These are phyloP conservation scores for Notocelia uddmanniana DNA, from an alignment of 2,888 invertebrate species.

Conservation along the genomic window DNA sequence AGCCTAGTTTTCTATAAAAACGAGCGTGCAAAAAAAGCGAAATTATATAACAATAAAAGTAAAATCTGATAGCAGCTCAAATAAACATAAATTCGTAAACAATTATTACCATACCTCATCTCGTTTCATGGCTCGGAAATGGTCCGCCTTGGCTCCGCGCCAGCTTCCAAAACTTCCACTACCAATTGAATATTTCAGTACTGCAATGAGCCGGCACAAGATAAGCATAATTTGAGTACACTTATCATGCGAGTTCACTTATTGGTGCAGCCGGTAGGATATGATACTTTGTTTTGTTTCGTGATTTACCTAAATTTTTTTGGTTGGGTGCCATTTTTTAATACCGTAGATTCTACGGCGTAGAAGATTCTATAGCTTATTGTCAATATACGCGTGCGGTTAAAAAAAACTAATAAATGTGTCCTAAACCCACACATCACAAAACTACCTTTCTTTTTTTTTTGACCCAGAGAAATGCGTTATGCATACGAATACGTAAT, in stretches of 20 bases:
- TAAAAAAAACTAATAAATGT: too few relatives aligned
- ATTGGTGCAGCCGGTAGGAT: conserved; percentile 13
- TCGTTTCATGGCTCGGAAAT: conserved; percentile 18
- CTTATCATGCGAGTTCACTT: neutral
- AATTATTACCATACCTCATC: conserved; percentile 17
- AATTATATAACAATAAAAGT: neutral
- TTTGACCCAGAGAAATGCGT: too few relatives aligned
- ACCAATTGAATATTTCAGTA: conserved; percentile 36
- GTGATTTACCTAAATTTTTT: neutral
- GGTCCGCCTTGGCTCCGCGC: neutral
- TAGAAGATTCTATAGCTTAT: too few relatives aligned
- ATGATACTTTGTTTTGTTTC: neutral
- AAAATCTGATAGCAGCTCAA: neutral
- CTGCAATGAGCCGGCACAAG: conserved; percentile 26
- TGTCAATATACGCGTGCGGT: too few relatives aligned
- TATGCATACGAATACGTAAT: too few relatives aligned
- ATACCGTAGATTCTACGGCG: too few relatives aligned
- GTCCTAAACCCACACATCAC: too few relatives aligned
- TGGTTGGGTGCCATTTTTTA: too few relatives aligned
- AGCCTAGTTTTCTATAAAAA: too few relatives aligned
- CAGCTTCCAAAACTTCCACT: conserved; percentile 15
- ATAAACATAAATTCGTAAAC: conserved; percentile 14
- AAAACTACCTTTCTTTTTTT: too few relatives aligned
- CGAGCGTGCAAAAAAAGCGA: neutral
- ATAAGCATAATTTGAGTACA: conserved; percentile 34